A percentile compares a stretch with the other conserved stretches of the same genome.
phyloP scores from a whole-genome alignment of 2,113 vertebrate genomes.

The Perca schrenkii region DNA sequence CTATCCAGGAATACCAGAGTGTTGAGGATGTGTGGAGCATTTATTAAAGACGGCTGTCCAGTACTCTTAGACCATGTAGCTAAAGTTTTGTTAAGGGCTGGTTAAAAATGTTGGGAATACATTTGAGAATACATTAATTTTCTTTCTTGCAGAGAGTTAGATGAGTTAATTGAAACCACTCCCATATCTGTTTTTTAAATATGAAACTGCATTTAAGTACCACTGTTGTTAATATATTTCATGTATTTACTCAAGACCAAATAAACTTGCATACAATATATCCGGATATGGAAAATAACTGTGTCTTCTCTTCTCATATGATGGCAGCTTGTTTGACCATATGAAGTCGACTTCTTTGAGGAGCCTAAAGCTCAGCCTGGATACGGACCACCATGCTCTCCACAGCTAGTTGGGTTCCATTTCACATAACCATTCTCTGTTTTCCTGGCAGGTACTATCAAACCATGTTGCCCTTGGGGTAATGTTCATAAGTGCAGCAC shows the following conservation, averaged over 20 bases:
- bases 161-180: background rate
- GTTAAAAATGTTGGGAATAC: background rate
- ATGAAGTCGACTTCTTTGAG: background rate
- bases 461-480: background rate
- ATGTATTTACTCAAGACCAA: no score
- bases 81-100: background rate
- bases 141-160: background rate
- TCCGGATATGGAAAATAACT: background rate
- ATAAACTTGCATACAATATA: background rate
- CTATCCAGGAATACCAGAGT: background rate
- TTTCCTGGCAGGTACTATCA: rapidly evolving
- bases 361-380: background rate
- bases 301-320: background rate
- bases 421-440: constrained; percentile 42
- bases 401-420: constrained; percentile 6
- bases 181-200: no score
- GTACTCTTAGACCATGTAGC: background rate
- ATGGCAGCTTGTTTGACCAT: background rate
- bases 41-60: no score
- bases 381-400: background rate
- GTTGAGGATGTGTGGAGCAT: background rate
- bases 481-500: background rate
- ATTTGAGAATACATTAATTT: background rate
- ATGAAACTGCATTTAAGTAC: no score
- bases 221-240: no score